Conservation (phyloP, 1,140 invertebrate genomes). For the Planococcus citri region DNA sequence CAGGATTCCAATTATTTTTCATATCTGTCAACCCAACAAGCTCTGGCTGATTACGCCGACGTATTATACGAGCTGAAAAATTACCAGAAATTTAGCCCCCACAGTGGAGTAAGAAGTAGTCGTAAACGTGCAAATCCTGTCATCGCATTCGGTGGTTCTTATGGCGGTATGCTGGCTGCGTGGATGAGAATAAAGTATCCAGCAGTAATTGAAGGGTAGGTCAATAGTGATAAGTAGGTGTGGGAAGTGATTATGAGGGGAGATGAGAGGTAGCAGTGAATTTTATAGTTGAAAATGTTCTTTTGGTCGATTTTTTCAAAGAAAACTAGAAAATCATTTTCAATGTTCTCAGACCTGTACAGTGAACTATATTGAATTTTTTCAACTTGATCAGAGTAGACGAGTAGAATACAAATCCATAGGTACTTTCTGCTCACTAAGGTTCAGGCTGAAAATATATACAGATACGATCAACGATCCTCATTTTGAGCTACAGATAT, state of each 20-base stretch:
- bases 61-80: slow-evolving; percentile 10
- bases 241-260: not conserved
- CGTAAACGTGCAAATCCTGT: slow-evolving; percentile 49
- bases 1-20: slow-evolving; percentile 45
- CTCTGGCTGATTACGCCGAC: slow-evolving; percentile 85
- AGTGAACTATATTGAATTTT: no score
- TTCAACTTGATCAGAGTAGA: no score
- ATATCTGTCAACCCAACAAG: slow-evolving; percentile 82
- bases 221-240: slow-evolving; percentile 12
- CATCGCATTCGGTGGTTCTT: slow-evolving; percentile 87
- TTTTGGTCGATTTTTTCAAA: no score
- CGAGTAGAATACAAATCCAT: no score
- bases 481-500: no score
- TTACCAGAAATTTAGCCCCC: not conserved
- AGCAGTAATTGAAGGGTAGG: slow-evolving; percentile 63
- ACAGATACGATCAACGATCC: no score
- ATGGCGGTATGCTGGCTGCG: slow-evolving; percentile 90
- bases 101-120: slow-evolving; percentile 23
- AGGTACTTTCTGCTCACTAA: no score
- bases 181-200: slow-evolving; percentile 97
- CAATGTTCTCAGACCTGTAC: no score
- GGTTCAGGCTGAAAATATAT: no score
- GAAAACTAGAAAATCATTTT: no score
- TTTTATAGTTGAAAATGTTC: no score
- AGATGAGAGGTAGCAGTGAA: not conserved